Evolutionary conservation across 1,140 invertebrate genomes (phyloP).

Genomic region (Argopecten irradians): DNA sequence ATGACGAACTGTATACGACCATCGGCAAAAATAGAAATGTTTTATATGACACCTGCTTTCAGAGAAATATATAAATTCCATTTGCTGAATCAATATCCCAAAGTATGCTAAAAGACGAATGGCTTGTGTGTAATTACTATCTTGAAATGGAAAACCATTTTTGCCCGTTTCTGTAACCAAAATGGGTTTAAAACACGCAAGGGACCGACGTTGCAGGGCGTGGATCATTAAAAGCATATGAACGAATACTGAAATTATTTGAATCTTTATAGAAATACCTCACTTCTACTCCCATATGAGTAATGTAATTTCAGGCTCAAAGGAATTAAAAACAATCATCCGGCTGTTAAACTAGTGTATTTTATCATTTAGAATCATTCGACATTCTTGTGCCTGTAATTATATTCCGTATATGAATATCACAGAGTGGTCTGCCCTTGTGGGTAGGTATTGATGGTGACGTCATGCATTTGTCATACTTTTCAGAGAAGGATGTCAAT

Average conservation of each 20-base stretch:
- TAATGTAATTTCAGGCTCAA: background rate
- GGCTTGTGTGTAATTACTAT: background rate
- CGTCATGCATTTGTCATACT: no score
- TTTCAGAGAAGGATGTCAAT: no score
- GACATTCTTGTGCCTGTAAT: background rate
- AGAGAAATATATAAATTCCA: background rate
- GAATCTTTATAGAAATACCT: slow-evolving; percentile 1
- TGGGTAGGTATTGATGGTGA: no score
- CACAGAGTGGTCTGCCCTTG: no score
- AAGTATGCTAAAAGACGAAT: background rate
- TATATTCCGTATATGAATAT: no score
- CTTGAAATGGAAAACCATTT: background rate
- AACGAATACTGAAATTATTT: slow-evolving; percentile 8
- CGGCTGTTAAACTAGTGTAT: background rate
- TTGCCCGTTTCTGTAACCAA: background rate
- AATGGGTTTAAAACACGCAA: background rate
- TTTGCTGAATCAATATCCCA: background rate
- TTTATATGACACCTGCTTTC: background rate
- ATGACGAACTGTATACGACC: background rate
- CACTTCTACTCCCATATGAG: background rate
- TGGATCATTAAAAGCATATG: slow-evolving; percentile 5
- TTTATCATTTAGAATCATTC: background rate
- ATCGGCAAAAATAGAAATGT: background rate
- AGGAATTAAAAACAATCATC: background rate
- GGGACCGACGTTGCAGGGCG: background rate